Evolutionary conservation across 1,140 invertebrate species (phyloP).

Genomic region (Chelonus insularis): DNA sequence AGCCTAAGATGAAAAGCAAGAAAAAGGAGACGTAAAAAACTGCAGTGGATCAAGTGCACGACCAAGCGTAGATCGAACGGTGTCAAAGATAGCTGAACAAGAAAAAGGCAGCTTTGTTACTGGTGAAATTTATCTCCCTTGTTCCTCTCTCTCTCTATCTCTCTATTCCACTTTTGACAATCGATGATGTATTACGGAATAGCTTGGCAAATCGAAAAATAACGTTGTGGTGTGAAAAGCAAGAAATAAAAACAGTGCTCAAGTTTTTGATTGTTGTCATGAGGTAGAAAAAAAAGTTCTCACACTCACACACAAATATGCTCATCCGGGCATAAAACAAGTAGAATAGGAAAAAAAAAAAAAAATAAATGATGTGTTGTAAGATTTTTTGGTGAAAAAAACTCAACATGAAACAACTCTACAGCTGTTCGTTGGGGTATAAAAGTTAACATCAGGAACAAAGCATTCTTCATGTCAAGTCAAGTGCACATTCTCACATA

Average conservation of each 20-base stretch:
- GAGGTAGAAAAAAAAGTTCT: too few relatives aligned
- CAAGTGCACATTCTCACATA: slow-evolving; percentile 15
- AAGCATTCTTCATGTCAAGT: slow-evolving; percentile 21
- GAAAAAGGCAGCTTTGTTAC: background rate
- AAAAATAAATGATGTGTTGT: too few relatives aligned
- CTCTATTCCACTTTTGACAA: background rate
- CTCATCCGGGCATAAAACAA: too few relatives aligned
- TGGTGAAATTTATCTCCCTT: background rate
- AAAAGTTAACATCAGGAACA: background rate
- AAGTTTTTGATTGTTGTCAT: too few relatives aligned
- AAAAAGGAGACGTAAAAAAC: background rate
- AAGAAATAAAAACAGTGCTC: too few relatives aligned
- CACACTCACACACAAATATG: too few relatives aligned
- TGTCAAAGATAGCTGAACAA: slow-evolving; percentile 1
- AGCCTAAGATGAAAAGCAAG: background rate
- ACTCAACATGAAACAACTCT: background rate
- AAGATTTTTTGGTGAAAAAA: too few relatives aligned
- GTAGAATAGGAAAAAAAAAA: too few relatives aligned
- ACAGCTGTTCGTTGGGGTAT: background rate
- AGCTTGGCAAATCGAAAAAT: background rate
- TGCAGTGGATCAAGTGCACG: background rate
- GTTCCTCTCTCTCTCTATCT: background rate
- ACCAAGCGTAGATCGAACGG: background rate
- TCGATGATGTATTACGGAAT: background rate
- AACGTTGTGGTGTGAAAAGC: too few relatives aligned